Evolutionary conservation across 2,888 invertebrate species (phyloP).

Genomic region (Allacma fusca): DNA sequence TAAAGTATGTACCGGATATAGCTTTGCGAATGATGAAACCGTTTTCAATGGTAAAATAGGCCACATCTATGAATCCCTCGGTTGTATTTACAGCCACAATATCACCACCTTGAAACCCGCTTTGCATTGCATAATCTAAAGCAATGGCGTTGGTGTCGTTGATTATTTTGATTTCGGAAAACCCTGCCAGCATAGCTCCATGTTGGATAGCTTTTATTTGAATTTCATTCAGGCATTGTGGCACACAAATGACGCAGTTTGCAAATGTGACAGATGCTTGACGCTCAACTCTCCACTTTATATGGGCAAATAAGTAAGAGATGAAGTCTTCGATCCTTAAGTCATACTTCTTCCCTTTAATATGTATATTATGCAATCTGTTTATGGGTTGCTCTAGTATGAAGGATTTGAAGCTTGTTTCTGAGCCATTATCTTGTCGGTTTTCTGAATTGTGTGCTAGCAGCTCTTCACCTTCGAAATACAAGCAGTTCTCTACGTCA

Average conservation of each 20-base stretch:
- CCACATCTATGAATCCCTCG: neutral
- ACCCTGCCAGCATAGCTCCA: neutral
- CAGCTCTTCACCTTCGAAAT: neutral
- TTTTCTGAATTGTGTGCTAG: too few relatives aligned
- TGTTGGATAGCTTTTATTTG: neutral
- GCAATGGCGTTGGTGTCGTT: slow-evolving; percentile 17
- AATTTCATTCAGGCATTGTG: neutral
- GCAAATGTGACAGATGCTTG: neutral
- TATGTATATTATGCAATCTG: neutral
- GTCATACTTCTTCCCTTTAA: neutral
- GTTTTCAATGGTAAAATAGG: neutral
- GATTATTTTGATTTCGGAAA: neutral
- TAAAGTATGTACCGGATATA: too few relatives aligned
- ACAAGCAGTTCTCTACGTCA: slow-evolving; percentile 1
- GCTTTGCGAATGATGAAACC: too few relatives aligned
- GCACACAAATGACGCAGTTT: neutral
- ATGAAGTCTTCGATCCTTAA: slow-evolving; percentile 15
- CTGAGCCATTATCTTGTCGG: too few relatives aligned
- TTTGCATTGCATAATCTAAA: neutral
- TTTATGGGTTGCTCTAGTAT: neutral
- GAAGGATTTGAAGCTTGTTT: neutral
- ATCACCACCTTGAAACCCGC: neutral
- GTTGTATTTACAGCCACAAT: neutral
- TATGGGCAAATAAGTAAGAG: neutral
- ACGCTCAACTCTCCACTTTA: slow-evolving; percentile 10